phyloP scores from a whole-genome alignment of 2,113 vertebrate species.

The Atractosteus spatula region DNA sequence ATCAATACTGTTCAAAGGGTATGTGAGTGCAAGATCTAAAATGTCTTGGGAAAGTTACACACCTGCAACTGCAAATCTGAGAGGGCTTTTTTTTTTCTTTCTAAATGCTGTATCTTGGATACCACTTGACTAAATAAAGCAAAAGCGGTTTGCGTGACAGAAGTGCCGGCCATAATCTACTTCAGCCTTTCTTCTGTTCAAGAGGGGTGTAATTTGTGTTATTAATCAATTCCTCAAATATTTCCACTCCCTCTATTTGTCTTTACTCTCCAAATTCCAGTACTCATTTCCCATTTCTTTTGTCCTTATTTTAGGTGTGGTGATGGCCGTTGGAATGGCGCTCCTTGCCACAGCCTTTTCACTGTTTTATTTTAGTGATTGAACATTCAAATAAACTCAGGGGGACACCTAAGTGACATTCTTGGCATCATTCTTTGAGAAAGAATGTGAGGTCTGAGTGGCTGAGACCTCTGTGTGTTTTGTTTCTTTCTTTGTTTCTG shows the following conservation, averaged over 20 bases:
- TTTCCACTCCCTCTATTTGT: background rate
- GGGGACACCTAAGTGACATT: too few relatives aligned
- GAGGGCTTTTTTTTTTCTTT: background rate
- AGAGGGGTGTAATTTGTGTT: slow-evolving; percentile 21
- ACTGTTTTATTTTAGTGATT: slow-evolving; percentile 72
- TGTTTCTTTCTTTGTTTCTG: too few relatives aligned
- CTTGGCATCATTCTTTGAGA: too few relatives aligned
- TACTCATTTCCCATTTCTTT: slow-evolving; percentile 32
- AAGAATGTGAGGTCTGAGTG: too few relatives aligned
- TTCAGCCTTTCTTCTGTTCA: slow-evolving; percentile 5
- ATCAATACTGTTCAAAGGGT: too few relatives aligned
- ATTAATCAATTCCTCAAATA: background rate
- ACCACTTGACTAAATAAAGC: slow-evolving; percentile 21
- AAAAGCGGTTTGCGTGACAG: slow-evolving; percentile 29
- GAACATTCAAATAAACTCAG: slow-evolving; percentile 23
- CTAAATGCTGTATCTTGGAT: slow-evolving; percentile 8
- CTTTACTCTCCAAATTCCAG: slow-evolving; percentile 8
- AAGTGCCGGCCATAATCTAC: slow-evolving; percentile 8
- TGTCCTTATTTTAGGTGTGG: slow-evolving; percentile 58
- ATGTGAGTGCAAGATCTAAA: too few relatives aligned
- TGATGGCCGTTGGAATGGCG: slow-evolving; percentile 55
- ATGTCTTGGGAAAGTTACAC: too few relatives aligned
- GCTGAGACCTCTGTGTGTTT: too few relatives aligned
- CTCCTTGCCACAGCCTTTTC: slow-evolving; percentile 59
- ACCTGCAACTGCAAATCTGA: too few relatives aligned